Evolutionary conservation across 2,888 invertebrate species (phyloP), one percentile per base, ranked within the genome.

Genomic region (Harpalus rufipes): DNA sequence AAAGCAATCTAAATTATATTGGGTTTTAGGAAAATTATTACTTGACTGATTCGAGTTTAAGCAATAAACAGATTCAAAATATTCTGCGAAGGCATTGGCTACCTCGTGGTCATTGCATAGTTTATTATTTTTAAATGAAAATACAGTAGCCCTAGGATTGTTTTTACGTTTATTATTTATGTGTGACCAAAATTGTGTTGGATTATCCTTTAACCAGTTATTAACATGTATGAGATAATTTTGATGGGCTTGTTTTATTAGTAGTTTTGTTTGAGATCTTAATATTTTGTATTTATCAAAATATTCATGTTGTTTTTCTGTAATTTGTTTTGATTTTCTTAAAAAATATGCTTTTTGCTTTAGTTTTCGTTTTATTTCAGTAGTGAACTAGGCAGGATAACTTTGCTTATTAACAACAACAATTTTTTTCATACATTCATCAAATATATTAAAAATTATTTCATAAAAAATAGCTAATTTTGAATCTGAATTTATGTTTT

Each of bases 141-240:
- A 65, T 18, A 10, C 10, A 65, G 65, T 25, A 18, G 16, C 21
- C 21, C 4, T 18, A 18, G 21, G 21, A 18, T 65, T 65, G n/a
- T 65, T 65, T 18, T 65, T 65, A 10, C 65, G 7, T 65, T 65
- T 65, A 7, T 65, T 65, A 32, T 65, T 65, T 10, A 65, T 21
- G n/a, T 65, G 8, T 1, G 16, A 65, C 65, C 65, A 65, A 10
- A 65, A 65, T 18, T 18, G 21, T 65, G 7, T 5, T 0, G 65
- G 65, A 25, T 65, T 65, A 32, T 16, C 18, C n/a, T 65, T 65
- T 65, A 65, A 1, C 21, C 1, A 16, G 7, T 65, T 6, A 21
- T 25, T 32, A 65, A 65, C n/a, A 16, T 65, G 21, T 8, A 65
- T 8, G 10, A 65, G 12, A 65, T 65, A n/a, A 7, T 8, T 58